Conservation (phyloP, 2,888 invertebrate species). For the Criorhina ranunculi region DNA sequence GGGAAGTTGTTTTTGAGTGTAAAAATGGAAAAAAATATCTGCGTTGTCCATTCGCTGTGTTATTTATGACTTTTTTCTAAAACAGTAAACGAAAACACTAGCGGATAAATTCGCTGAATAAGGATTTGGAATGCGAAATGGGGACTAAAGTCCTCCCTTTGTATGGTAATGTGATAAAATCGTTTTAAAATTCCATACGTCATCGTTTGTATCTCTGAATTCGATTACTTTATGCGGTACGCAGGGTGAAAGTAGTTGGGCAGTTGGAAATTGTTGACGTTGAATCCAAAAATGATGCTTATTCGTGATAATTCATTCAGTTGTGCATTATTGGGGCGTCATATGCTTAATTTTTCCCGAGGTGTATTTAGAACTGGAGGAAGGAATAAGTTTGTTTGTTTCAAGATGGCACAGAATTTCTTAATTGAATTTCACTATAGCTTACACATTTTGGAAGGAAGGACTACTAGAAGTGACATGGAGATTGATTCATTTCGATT, state of each 20-base stretch:
- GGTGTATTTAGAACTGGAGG: too few relatives aligned
- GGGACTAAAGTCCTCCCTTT: slow-evolving; percentile 6
- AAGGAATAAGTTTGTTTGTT: too few relatives aligned
- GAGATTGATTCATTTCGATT: too few relatives aligned
- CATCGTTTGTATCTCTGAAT: slow-evolving; percentile 9
- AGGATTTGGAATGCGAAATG: slow-evolving; percentile 24
- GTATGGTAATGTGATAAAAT: slow-evolving; percentile 34
- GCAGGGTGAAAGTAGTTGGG: neutral
- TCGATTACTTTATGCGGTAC: slow-evolving; percentile 5
- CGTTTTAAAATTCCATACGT: slow-evolving; percentile 34
- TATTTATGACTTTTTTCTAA: slow-evolving; percentile 57
- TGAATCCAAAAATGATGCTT: too few relatives aligned
- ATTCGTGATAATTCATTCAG: too few relatives aligned
- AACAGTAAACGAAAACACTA: slow-evolving; percentile 21
- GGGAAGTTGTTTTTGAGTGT: neutral
- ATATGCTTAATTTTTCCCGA: too few relatives aligned
- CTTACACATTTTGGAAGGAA: too few relatives aligned
- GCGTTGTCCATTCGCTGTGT: slow-evolving; percentile 43
- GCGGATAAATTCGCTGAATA: slow-evolving; percentile 31
- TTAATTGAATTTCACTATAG: too few relatives aligned
- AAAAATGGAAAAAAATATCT: slow-evolving; percentile 19
- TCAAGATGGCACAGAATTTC: too few relatives aligned
- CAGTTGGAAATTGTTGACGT: neutral
- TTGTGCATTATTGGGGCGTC: too few relatives aligned
- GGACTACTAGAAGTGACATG: too few relatives aligned